phyloP scores from a whole-genome alignment of 2,113 vertebrate genomes.

The Stictonetta naevosa region DNA sequence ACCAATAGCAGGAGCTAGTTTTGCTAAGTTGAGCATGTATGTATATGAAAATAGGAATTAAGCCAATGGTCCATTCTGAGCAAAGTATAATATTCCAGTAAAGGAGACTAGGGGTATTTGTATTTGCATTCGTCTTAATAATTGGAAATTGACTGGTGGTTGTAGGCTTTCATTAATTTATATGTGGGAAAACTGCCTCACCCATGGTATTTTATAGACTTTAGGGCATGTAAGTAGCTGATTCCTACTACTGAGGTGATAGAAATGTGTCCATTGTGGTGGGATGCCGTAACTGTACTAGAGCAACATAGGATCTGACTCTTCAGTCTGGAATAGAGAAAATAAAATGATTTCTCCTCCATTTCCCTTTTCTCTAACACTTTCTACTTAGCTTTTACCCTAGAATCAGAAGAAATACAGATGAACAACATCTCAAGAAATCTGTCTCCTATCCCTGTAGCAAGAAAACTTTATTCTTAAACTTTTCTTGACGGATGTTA shows the following conservation, averaged over 20 bases:
- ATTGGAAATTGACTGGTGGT: not conserved
- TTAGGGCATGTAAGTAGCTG: not conserved
- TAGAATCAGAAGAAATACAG: not conserved
- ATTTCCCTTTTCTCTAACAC: not conserved
- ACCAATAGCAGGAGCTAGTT: not conserved
- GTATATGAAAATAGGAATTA: not conserved
- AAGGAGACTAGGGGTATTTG: not conserved
- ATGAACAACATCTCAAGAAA: not conserved
- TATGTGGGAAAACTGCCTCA: not conserved
- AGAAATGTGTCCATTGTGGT: not conserved
- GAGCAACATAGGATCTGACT: not conserved
- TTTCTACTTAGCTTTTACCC: not conserved
- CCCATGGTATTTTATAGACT: not conserved
- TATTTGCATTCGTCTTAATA: not conserved
- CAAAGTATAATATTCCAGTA: not conserved
- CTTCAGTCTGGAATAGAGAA: not conserved
- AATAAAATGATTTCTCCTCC: not conserved
- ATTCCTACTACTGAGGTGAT: not conserved
- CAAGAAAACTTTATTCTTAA: not conserved
- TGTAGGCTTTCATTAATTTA: not conserved
- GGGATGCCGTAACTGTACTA: not conserved
- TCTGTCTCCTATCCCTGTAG: not conserved
- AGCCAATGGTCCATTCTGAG: not conserved
- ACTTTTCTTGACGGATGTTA: not conserved
- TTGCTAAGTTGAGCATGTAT: not conserved